Percentiles rank a stretch among this genome's conserved stretches.
phyloP scores from a whole-genome alignment of 1,140 invertebrate species.

The Drosophila melanica region DNA sequence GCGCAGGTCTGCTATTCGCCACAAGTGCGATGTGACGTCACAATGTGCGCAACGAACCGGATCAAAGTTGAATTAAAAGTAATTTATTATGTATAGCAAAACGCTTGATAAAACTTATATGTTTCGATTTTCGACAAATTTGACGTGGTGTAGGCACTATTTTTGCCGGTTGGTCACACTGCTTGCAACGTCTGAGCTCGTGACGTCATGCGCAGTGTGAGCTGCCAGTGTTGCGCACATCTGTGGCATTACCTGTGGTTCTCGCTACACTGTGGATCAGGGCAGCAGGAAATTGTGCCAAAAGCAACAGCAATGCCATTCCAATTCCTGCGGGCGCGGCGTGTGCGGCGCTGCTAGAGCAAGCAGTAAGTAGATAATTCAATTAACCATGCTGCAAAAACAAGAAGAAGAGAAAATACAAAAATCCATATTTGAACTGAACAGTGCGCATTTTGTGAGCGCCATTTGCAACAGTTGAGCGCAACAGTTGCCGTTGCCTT shows the following conservation, averaged over 20 bases:
- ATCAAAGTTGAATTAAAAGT: too few species aligned
- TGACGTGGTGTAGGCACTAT: not conserved
- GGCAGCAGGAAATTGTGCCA: conserved; percentile 23
- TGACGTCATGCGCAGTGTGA: conserved; percentile 31
- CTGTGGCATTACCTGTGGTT: conserved; percentile 11
- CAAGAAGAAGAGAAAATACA: not conserved
- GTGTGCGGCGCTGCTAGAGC: not conserved
- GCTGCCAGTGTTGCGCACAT: conserved; percentile 1
- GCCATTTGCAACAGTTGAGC: not conserved
- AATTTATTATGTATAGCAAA: too few species aligned
- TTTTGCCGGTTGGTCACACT: not conserved
- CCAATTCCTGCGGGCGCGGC: conserved; percentile 3
- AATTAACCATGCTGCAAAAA: not conserved
- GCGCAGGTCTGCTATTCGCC: not conserved
- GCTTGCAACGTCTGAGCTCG: not conserved
- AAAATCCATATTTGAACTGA: not conserved
- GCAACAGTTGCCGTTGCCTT: conserved; percentile 21
- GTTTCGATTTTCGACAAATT: not conserved
- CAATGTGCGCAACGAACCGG: not conserved
- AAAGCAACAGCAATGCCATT: conserved; percentile 12
- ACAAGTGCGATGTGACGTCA: conserved; percentile 1
- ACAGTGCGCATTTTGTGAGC: conserved; percentile 18
- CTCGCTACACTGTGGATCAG: conserved; percentile 18
- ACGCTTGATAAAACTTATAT: too few species aligned
- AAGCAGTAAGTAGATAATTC: not conserved